phyloP scores from a whole-genome alignment of 1,140 invertebrate species.

The Adelges cooleyi region DNA sequence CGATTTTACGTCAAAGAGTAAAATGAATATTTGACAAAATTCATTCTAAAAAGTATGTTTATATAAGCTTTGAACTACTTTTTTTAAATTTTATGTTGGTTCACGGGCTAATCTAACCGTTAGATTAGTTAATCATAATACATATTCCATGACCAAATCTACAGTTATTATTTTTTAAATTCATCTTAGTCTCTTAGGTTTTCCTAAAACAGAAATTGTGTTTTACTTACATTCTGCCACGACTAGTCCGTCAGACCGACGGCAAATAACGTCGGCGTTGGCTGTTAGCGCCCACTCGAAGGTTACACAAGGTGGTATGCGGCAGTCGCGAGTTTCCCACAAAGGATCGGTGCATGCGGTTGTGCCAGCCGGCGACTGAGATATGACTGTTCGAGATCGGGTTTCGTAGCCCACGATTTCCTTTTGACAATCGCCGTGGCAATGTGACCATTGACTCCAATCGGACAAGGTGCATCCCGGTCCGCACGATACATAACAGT shows the following conservation, averaged over 20 bases:
- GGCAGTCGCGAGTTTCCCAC: constrained; percentile 42
- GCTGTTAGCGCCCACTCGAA: constrained; percentile 39
- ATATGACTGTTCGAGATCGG: constrained; percentile 40
- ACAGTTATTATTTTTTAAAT: too few relatives aligned
- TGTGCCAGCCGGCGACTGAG: constrained; percentile 36
- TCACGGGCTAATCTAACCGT: too few relatives aligned
- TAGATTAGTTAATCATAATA: too few relatives aligned
- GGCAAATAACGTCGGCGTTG: constrained; percentile 38
- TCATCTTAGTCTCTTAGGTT: not conserved
- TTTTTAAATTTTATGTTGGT: too few relatives aligned
- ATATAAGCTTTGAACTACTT: too few relatives aligned
- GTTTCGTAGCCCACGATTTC: constrained; percentile 39
- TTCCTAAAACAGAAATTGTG: not conserved
- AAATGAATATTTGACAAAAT: too few relatives aligned
- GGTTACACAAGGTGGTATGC: constrained; percentile 39
- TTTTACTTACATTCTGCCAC: constrained; percentile 39
- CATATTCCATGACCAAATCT: too few relatives aligned
- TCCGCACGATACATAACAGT: constrained; percentile 44
- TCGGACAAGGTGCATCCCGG: constrained; percentile 45
- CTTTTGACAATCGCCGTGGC: constrained; percentile 38
- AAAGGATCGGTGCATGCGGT: constrained; percentile 40
- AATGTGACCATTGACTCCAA: constrained; percentile 46
- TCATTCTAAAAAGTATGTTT: too few relatives aligned
- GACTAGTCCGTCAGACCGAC: constrained; percentile 40
- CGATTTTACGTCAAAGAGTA: too few relatives aligned